Evolutionary conservation across 2,888 invertebrate species (phyloP).

Genomic region (Tryphoninae sp.): DNA sequence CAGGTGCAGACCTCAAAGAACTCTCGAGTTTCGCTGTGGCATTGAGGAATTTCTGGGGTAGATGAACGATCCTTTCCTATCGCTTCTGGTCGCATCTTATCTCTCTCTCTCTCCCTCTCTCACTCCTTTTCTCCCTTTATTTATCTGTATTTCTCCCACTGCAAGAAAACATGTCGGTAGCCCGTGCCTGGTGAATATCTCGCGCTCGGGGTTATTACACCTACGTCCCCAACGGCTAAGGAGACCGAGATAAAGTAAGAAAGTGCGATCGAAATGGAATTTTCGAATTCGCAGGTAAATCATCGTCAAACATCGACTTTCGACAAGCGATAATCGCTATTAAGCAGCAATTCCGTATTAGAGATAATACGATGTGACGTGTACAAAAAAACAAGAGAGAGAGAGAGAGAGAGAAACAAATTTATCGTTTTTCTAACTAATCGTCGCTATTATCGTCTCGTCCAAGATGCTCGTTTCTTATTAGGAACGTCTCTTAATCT

Average conservation of each 20-base stretch:
- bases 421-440: background rate
- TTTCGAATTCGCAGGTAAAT: constrained; percentile 36
- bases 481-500: background rate
- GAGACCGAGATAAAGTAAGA: constrained; percentile 63
- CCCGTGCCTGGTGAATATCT: constrained; percentile 67
- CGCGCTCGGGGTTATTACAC: constrained; percentile 61
- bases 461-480: background rate
- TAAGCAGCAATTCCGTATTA: background rate
- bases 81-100: constrained; percentile 44
- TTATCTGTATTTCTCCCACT: constrained; percentile 13
- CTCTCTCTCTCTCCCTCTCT: constrained; percentile 50
- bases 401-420: no score
- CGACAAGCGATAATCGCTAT: background rate
- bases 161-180: constrained; percentile 39
- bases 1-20: constrained; percentile 40
- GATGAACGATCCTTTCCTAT: constrained; percentile 65
- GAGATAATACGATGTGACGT: background rate
- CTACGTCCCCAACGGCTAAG: background rate
- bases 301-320: background rate
- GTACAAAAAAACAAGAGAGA: background rate
- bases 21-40: constrained; percentile 23
- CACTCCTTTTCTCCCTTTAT: background rate
- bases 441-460: background rate
- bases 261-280: constrained; percentile 46
- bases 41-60: constrained; percentile 66